phyloP scores from a whole-genome alignment of 2,113 vertebrate genomes.

The cattle (Bos taurus) region ARS-UCD2.0 NC_037340.1:6294501-6295000 shows the following conservation, averaged over 20 bases:
- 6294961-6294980: neutral
- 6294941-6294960: neutral
- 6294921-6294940: neutral
- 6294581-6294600: neutral
- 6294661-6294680: neutral
- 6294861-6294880: neutral
- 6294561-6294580: neutral
- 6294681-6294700: neutral
- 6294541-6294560: neutral
- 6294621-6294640: neutral
- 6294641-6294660: neutral
- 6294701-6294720: neutral
- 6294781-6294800: neutral
- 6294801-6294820: neutral
- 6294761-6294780: neutral
- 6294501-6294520: neutral
- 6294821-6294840: neutral
- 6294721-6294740: neutral
- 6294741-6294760: neutral
- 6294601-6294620: neutral
- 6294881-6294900: neutral
- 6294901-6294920: neutral
- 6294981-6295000: too few species aligned
- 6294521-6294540: neutral
- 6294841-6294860: neutral